Conservation (phyloP, 2,113 vertebrate species). For the Cyphomyrus discorhynchus region DNA sequence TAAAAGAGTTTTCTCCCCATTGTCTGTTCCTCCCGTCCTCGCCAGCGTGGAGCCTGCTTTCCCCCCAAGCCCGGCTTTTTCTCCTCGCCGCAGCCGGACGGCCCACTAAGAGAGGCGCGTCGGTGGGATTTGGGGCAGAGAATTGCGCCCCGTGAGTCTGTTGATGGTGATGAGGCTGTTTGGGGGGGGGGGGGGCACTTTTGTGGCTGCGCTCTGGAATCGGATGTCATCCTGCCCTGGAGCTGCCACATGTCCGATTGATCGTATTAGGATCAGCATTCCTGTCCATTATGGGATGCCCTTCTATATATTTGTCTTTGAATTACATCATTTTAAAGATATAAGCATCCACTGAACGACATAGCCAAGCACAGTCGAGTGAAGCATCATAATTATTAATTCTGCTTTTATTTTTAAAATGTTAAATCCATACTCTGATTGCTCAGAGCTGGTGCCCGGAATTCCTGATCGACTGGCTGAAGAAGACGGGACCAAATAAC, state of each 20-base stretch:
- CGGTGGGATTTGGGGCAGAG: not conserved
- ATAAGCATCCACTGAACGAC: not conserved
- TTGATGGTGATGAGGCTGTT: not conserved
- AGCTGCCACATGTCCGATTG: not conserved
- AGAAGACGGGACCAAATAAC: not conserved
- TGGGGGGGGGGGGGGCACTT: not conserved
- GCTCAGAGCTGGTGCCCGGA: not conserved
- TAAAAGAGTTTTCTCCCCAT: conserved; percentile 47
- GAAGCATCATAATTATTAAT: not conserved
- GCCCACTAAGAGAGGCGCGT: not conserved
- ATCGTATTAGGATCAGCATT: not conserved
- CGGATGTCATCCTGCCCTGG: not conserved
- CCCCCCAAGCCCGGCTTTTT: conserved; percentile 27
- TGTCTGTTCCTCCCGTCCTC: conserved; percentile 46
- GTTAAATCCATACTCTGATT: not conserved
- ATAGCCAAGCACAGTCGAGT: not conserved
- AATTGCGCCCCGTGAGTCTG: not conserved
- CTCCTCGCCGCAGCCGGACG: not conserved
- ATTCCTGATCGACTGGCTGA: not conserved
- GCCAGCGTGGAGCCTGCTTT: conserved; percentile 50
- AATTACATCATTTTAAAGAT: not conserved
- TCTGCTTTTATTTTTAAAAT: not conserved
- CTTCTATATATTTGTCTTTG: not conserved
- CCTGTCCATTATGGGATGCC: not conserved
- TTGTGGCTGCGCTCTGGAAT: not conserved